These are phyloP conservation scores for Gryllus longicercus DNA, from an alignment of 2,888 invertebrate genomes.

Conservation along the genomic window DNA sequence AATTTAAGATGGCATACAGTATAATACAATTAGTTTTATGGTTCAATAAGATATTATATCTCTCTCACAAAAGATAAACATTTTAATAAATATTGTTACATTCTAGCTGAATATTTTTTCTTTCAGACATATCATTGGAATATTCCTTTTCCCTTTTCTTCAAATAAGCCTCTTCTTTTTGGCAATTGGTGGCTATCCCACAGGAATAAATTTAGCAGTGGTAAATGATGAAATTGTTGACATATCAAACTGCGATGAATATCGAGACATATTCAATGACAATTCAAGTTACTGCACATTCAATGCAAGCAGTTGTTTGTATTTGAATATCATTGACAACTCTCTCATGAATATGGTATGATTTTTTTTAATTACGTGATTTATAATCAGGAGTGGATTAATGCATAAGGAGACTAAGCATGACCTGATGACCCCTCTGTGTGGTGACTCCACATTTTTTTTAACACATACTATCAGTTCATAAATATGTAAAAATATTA, in stretches of 20 bases:
- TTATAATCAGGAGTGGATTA: too few relatives aligned
- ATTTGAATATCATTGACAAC: neutral
- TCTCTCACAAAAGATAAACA: neutral
- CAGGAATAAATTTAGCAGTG: conserved; percentile 67
- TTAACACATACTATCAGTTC: neutral
- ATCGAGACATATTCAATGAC: neutral
- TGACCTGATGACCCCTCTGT: too few relatives aligned
- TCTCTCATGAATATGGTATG: neutral
- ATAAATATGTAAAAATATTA: neutral
- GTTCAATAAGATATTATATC: neutral
- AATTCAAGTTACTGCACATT: neutral
- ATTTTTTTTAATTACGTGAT: neutral
- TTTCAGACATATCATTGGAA: conserved; percentile 74
- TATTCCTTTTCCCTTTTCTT: conserved; percentile 75
- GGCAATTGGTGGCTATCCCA: conserved; percentile 74
- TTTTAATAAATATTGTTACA: neutral
- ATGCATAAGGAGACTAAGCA: too few relatives aligned
- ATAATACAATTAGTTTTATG: neutral
- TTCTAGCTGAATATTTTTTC: neutral
- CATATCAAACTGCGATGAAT: conserved; percentile 10
- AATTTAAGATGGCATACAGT: neutral
- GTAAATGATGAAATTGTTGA: conserved; percentile 70
- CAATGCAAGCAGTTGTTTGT: neutral
- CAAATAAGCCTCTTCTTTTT: conserved; percentile 76
- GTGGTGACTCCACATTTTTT: neutral